Evolutionary conservation across 2,113 vertebrate genomes (phyloP).

Genomic region (Nesoenas mayeri): DNA sequence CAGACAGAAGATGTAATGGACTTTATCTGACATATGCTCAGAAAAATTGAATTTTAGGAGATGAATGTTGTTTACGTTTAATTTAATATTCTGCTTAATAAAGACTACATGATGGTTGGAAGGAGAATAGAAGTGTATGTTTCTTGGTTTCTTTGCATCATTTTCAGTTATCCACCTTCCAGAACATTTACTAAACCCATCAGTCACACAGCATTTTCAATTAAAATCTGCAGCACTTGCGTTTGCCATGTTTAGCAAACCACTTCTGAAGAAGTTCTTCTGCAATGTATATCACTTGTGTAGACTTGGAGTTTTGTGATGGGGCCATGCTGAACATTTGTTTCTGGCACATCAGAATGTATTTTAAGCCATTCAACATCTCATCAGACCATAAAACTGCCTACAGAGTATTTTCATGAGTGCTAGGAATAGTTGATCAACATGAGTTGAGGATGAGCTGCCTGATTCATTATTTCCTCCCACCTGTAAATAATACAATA

Average conservation of each 20-base stretch:
- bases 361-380: neutral
- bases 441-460: neutral
- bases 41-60: conserved; percentile 18
- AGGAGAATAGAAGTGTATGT: conserved; percentile 22
- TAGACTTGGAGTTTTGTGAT: neutral
- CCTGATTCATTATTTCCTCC: neutral
- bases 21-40: conserved; percentile 12
- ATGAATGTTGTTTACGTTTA: conserved; percentile 45
- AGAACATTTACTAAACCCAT: neutral
- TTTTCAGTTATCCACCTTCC: neutral
- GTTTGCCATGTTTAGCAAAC: neutral
- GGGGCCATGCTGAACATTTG: neutral
- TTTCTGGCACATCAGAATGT: neutral
- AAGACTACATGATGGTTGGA: conserved; percentile 40
- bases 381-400: neutral
- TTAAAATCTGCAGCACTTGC: neutral
- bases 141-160: conserved; percentile 24
- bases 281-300: neutral
- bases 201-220: neutral
- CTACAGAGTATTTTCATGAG: neutral
- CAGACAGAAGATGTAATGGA: neutral
- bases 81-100: conserved; percentile 67
- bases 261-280: neutral
- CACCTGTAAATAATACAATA: rapidly evolving
- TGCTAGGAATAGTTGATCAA: neutral